Evolutionary conservation across 2,888 invertebrate species (phyloP).

Genomic region (Eristalis tenax): DNA sequence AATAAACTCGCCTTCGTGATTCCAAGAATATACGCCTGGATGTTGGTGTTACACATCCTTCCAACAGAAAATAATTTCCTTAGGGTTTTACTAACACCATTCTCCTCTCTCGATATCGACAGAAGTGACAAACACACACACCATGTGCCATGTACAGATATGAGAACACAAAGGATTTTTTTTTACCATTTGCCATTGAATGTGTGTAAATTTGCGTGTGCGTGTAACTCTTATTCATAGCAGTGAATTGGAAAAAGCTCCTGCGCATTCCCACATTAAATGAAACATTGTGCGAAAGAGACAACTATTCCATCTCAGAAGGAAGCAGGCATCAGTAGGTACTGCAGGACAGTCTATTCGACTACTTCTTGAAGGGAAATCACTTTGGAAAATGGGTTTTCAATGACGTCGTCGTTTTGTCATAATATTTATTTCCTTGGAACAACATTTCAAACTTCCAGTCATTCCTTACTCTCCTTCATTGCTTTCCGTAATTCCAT

Average conservation of each 20-base stretch:
- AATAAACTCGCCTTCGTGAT: constrained; percentile 9
- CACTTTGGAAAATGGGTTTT: constrained; percentile 61
- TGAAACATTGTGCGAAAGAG: constrained; percentile 14
- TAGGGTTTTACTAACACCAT: neutral
- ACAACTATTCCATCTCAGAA: neutral
- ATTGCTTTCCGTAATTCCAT: neutral
- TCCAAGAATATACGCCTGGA: constrained; percentile 24
- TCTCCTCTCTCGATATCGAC: constrained; percentile 17
- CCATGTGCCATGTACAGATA: neutral
- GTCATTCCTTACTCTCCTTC: constrained; percentile 6
- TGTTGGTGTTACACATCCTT: constrained; percentile 1
- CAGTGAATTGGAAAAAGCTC: constrained; percentile 14
- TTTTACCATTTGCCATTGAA: neutral
- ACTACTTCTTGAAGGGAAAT: constrained; percentile 15
- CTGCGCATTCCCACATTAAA: constrained; percentile 47
- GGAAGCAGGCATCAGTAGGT: neutral
- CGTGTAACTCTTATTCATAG: neutral
- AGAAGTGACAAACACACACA: constrained; percentile 20
- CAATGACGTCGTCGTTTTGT: constrained; percentile 66
- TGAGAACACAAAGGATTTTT: constrained; percentile 5
- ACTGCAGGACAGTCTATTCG: neutral
- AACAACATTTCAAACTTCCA: constrained; percentile 40
- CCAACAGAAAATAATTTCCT: constrained; percentile 21
- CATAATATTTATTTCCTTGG: constrained; percentile 44
- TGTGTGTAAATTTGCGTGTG: constrained; percentile 1